A percentile compares a stretch with the other conserved stretches of the same genome.
Conservation (phyloP, 2,113 vertebrate genomes). For the Neogale vison region DNA sequence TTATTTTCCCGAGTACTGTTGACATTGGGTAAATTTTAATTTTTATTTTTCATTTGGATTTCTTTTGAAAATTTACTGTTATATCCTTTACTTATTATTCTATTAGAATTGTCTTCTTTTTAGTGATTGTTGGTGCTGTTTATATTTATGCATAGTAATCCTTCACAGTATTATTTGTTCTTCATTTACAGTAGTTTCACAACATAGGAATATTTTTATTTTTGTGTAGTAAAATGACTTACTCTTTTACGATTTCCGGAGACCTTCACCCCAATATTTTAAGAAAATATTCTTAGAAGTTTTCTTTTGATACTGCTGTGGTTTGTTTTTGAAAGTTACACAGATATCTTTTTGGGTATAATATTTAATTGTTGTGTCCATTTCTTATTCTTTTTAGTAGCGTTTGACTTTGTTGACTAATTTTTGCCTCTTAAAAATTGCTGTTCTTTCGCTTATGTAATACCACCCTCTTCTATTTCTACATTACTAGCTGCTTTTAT, state of each 20-base stretch:
- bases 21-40: neutral
- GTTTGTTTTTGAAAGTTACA: slow-evolving; percentile 10
- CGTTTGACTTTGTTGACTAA: neutral
- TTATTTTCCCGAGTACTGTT: slow-evolving; percentile 11
- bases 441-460: neutral
- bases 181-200: neutral
- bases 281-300: neutral
- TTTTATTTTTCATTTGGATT: slow-evolving; percentile 3
- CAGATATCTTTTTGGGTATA: slow-evolving; percentile 11
- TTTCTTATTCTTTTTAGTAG: neutral
- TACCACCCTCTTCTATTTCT: neutral
- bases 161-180: neutral
- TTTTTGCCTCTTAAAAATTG: neutral
- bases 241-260: slow-evolving; percentile 8
- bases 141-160: slow-evolving; percentile 33
- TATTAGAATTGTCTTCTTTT: neutral
- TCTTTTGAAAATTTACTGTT: neutral
- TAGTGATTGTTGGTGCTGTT: neutral
- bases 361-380: neutral
- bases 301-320: neutral
- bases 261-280: neutral
- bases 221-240: slow-evolving; percentile 22
- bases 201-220: neutral
- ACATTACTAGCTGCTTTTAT: neutral
- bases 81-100: neutral